phyloP scores from a whole-genome alignment of 2,113 vertebrate genomes.

The Pogona vitticeps region DNA sequence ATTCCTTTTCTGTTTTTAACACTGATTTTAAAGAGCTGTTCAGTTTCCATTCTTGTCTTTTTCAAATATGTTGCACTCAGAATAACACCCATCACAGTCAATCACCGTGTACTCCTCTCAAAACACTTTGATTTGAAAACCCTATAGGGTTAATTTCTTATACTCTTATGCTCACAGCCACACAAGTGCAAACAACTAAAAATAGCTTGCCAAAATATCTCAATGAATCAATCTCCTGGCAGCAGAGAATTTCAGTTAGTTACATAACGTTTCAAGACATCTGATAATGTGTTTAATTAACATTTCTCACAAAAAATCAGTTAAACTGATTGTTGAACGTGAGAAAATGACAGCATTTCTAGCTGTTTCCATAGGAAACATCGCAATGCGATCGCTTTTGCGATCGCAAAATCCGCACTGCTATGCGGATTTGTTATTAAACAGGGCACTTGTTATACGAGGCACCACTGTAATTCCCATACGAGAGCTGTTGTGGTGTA shows the following conservation, averaged over 20 bases:
- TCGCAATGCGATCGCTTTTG: too few relatives aligned
- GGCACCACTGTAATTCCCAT: too few relatives aligned
- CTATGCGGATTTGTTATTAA: too few relatives aligned
- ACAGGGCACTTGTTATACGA: too few relatives aligned
- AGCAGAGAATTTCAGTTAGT: conserved; percentile 32
- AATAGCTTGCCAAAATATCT: conserved; percentile 31
- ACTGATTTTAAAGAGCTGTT: background rate
- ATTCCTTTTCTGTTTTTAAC: background rate
- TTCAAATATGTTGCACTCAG: background rate
- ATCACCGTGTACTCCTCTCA: conserved; percentile 34
- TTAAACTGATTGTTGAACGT: background rate
- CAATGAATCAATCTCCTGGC: conserved; percentile 30
- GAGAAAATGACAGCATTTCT: background rate
- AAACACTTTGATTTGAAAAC: conserved; percentile 35
- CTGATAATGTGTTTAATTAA: too few relatives aligned
- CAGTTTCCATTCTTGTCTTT: conserved; percentile 11
- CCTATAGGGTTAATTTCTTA: conserved; percentile 34
- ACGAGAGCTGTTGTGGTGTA: too few relatives aligned
- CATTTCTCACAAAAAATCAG: too few relatives aligned
- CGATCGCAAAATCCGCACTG: too few relatives aligned
- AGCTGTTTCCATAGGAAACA: too few relatives aligned
- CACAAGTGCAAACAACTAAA: conserved; percentile 35
- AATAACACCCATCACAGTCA: conserved; percentile 24
- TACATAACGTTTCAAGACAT: conserved; percentile 6
- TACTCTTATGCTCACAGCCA: conserved; percentile 29